Base-by-base conservation (phyloP, 2,797 vertebrate genomes). In the Neopelma chrysocephalum region DNA sequence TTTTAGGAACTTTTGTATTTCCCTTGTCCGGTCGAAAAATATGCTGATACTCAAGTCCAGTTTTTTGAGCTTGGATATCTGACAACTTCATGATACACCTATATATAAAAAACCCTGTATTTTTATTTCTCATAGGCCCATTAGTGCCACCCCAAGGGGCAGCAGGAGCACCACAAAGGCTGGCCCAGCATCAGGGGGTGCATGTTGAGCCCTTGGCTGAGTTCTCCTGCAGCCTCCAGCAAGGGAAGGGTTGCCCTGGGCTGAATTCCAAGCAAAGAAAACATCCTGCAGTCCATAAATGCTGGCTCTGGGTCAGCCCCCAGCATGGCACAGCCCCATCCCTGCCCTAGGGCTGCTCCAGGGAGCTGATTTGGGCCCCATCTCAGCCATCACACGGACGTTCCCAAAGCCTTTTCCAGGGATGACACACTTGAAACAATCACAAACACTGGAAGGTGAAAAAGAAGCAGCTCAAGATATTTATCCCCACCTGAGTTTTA, bases 311-410 rank as follows among this genome's bases (percentile, higher is more conserved):
- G 6, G 31, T 40, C 36, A 6, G 53, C 53, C 19, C 27, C 29
- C 1, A 1, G 51, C 2, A 1, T 0, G 3, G 34, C 34, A 38
- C 53, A 61, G 42, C 36, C 48, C 58, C 65, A 54, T 22, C 45
- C 34, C 31, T 40, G 43, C 58, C 1, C 0, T 8, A 45, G 32
- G 43, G 48, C 71, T 47, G 54, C 82, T 62, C 53, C 0, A 2
- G 43, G 48, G n/a, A 23, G 20, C 20, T n/a, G 32, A 27, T 27
- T 27, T 50, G 32, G n/a, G n/a, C 32, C 50, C 15, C 50, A 13
- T 26, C 75, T 71, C 89, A 38, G 17, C 50, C 50, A 19, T 3
- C 60, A 38, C 42, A 79, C 20, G 5, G n/a, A 45, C 38, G 57
- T 40, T 68, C 54, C 45, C 64, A 38, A 27, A 11, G 76, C n/a